These are phyloP conservation scores for Bibio marci DNA, from an alignment of 2,888 invertebrate genomes.

Conservation along the genomic window DNA sequence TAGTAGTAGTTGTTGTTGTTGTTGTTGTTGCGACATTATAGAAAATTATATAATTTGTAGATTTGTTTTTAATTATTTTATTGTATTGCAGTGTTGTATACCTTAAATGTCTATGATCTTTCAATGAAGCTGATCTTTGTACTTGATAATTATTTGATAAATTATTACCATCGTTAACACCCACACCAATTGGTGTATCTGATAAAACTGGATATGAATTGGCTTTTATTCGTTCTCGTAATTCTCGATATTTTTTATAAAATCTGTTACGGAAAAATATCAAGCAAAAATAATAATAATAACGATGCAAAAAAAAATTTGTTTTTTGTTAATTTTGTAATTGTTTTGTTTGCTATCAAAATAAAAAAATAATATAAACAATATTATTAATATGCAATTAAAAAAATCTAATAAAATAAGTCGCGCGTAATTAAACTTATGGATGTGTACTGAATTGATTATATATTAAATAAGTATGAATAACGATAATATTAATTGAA, in stretches of 20 bases:
- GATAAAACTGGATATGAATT: constrained; percentile 62
- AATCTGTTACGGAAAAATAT: constrained; percentile 37
- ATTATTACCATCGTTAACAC: constrained; percentile 21
- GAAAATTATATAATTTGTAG: background rate
- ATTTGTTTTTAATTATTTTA: too few relatives aligned
- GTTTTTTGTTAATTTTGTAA: background rate
- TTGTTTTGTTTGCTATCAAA: too few relatives aligned
- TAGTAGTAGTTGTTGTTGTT: too few relatives aligned
- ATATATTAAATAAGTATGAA: too few relatives aligned
- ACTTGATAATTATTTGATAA: constrained; percentile 34
- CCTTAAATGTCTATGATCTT: constrained; percentile 32
- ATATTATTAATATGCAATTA: background rate
- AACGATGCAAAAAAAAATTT: background rate
- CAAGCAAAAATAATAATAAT: background rate
- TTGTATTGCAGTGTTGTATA: constrained; percentile 10
- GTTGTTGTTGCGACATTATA: background rate
- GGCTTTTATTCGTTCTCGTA: constrained; percentile 77
- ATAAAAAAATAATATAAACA: background rate
- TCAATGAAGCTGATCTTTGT: constrained; percentile 42
- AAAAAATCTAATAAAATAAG: background rate
- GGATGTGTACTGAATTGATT: too few relatives aligned
- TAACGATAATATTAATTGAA: too few relatives aligned
- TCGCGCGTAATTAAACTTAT: too few relatives aligned
- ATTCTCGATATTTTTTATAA: constrained; percentile 75
- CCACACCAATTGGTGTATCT: constrained; percentile 35